A percentile compares a stretch with the other conserved stretches of the same genome.
Conservation (phyloP, 2,888 invertebrate species). For the Trichogramma dendrolimi region DNA sequence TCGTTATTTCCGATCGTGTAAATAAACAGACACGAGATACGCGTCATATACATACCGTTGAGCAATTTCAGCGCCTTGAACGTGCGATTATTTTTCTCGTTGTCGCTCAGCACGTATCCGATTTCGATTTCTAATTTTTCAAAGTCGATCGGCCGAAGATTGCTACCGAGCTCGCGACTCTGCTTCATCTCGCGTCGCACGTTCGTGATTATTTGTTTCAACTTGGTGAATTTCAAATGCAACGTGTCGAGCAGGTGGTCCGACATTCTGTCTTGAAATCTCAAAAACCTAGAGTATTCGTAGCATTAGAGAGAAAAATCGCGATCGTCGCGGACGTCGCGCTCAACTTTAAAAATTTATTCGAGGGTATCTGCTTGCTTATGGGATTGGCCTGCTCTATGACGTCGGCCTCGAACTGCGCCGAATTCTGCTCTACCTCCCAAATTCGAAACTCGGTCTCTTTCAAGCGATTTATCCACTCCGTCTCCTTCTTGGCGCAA, state of each 20-base stretch:
- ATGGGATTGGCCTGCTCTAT: slow-evolving; percentile 57
- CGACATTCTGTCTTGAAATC: slow-evolving; percentile 60
- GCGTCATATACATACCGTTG: slow-evolving; percentile 5
- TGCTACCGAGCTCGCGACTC: slow-evolving; percentile 52
- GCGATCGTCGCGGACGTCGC: too few species aligned
- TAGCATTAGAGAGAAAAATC: not conserved
- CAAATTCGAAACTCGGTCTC: slow-evolving; percentile 56
- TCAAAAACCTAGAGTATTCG: slow-evolving; percentile 54
- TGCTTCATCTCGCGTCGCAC: too few species aligned
- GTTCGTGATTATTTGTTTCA: slow-evolving; percentile 35
- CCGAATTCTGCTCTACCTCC: slow-evolving; percentile 55
- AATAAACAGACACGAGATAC: not conserved
- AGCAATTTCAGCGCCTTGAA: not conserved
- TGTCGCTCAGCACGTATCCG: slow-evolving; percentile 55
- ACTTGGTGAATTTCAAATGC: slow-evolving; percentile 57
- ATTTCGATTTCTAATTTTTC: slow-evolving; percentile 64
- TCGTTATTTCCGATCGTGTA: slow-evolving; percentile 7
- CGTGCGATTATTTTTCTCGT: slow-evolving; percentile 50
- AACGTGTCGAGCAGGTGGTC: slow-evolving; percentile 58
- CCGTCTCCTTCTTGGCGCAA: slow-evolving; percentile 50
- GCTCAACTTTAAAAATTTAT: slow-evolving; percentile 53
- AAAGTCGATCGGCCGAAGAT: slow-evolving; percentile 61
- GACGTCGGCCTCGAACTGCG: slow-evolving; percentile 56
- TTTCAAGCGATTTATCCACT: slow-evolving; percentile 57
- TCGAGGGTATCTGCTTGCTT: slow-evolving; percentile 62